Evolutionary conservation across 2,797 vertebrate species (phyloP), one percentile per base, ranked within the genome.

Genomic region (Chelonia mydas): DNA sequence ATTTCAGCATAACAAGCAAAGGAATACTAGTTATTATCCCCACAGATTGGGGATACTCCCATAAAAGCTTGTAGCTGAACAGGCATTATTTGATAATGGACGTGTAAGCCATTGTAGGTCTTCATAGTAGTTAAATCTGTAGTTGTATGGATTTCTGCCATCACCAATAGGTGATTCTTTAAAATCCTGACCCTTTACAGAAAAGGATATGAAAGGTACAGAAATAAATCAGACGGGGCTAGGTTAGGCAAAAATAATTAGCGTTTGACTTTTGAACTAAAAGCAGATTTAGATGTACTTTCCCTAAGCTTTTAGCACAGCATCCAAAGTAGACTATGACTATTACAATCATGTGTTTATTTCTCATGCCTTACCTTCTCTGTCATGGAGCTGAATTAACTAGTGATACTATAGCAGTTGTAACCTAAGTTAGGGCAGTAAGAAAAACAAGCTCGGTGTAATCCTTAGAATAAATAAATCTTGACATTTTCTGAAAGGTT

Each of bases 401-500:
- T 3, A 61, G 13, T 59, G 74, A 77, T 45, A 50, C 17, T 28
- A 3, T 15, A 54, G 49, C 0, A 3, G 1, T 41, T 11, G 28
- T 27, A 91, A 77, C 10, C 27, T 68, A 33, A 3, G 0, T 23
- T 33, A 80, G 33, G 10, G 33, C 16, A 76, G 17, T 12, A 92
- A 82, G 3, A 49, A 87, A 86, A 93, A 76, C 3, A 59, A 59
- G 65, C 76, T 2, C 6, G 87, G 72, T 47, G 57, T 49, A 57
- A 7, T 53, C 25, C 81, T 79, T 6, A 92, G 37, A 31, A 61
- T 3, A 90, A 86, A 78, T 33, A 89, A 82, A 49, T 80, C 33
- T 81, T 77, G 76, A 55, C 23, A 79, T 90, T 93, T 97, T 86
- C 27, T 86, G 11, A 94, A 81, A 90, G 59, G n/a, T 81, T 49